Percentiles rank a stretch among this genome's conserved stretches.
Evolutionary conservation across 1,140 invertebrate genomes (phyloP).

Genomic region (Berghia stephanieae): DNA sequence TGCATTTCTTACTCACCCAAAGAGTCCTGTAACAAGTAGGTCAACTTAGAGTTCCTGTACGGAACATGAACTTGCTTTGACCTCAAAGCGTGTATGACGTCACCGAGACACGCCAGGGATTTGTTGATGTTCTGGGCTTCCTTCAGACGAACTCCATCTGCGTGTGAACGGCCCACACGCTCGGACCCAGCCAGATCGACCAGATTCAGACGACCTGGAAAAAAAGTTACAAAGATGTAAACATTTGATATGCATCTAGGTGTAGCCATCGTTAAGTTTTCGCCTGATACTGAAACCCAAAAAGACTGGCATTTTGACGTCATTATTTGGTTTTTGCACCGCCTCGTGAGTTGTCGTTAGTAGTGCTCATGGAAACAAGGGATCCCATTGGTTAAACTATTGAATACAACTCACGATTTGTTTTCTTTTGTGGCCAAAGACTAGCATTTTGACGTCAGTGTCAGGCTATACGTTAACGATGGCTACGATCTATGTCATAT

Average conservation of each 20-base stretch:
- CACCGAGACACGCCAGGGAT: constrained; percentile 89
- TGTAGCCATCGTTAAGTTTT: too few species aligned
- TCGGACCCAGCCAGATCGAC: constrained; percentile 96
- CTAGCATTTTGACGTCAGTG: too few species aligned
- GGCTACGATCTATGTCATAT: too few species aligned
- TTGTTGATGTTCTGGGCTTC: constrained; percentile 95
- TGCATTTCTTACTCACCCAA: constrained; percentile 71
- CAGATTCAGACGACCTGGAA: constrained; percentile 89
- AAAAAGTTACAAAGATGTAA: background rate
- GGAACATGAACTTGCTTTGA: constrained; percentile 66
- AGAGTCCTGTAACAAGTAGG: constrained; percentile 74
- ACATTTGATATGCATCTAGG: constrained; percentile 3
- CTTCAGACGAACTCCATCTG: constrained; percentile 85
- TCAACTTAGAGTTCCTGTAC: constrained; percentile 66
- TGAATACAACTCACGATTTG: too few species aligned
- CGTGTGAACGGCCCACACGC: constrained; percentile 92
- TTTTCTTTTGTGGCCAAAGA: too few species aligned
- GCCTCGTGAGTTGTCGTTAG: too few species aligned
- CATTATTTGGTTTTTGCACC: too few species aligned
- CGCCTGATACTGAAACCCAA: too few species aligned
- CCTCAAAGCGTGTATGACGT: constrained; percentile 93
- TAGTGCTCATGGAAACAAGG: too few species aligned
- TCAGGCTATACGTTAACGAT: too few species aligned
- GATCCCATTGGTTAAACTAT: too few species aligned
- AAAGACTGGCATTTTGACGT: too few species aligned